Evolutionary conservation across 2,113 vertebrate species (phyloP), one percentile per base, ranked within the genome.

Genomic region (Choloepus hoffmanni): DNA sequence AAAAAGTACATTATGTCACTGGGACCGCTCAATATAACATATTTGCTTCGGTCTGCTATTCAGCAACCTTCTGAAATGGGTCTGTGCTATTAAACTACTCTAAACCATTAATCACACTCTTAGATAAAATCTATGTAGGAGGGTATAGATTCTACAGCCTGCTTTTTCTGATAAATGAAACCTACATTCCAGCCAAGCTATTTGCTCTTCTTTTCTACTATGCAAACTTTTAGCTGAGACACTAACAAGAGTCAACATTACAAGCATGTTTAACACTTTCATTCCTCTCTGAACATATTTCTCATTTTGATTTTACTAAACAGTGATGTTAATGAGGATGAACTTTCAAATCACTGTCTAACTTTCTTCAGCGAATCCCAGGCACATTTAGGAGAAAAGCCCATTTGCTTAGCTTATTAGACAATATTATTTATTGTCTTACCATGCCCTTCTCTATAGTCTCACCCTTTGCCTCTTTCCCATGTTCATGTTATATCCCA

Each of bases 71-170:
- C 58, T 87, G 63, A 84, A 48, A 55, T 48, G 53, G 24, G 45
- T 63, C 45, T 11, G 19, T 33, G 65, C 84, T 72, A 55, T 93
- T 76, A 85, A 67, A 63, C 81, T 78, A n/a, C 92, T 93, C 65
- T 26, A 0, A 63, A 77, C 92, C 16, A 63, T 95, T 95, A 93
- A 96, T 90, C 95, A 95, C 50, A 58, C 55, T 93, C 90, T 13
- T 21, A 91, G 95, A 94, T 88, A 83, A 81, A 93, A 70, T 72
- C 96, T 72, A 7, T 1, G 67, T 58, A 43, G 94, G 96, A 74
- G 90, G 93, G 92, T 85, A 91, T 88, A 97, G 90, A 98, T 87
- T 67, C 93, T 62, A 96, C 94, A 95, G 84, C 85, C 72, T 77
- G 36, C 87, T 90, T 73, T 90, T 90, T 55, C 53, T 95, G 93